Percentiles rank a stretch among this genome's conserved stretches.
phyloP scores from a whole-genome alignment of 2,113 vertebrate species.

The Nibea coibor region DNA sequence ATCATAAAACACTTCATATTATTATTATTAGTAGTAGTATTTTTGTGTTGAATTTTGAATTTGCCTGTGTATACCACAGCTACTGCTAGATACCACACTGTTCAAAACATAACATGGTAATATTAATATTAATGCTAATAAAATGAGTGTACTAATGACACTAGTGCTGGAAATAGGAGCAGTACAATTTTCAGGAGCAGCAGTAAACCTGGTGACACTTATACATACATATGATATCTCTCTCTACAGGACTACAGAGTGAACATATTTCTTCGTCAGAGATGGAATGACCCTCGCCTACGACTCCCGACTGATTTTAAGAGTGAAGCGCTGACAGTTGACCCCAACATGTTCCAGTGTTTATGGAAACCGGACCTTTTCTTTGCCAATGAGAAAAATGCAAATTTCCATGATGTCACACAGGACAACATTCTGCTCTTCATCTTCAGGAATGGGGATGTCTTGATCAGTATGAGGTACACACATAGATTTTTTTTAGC shows the following conservation, averaged over 20 bases:
- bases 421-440: constrained; percentile 98
- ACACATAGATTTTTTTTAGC: neutral
- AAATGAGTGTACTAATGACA: neutral
- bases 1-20: constrained; percentile 6
- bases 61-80: too few species aligned
- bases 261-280: constrained; percentile 96
- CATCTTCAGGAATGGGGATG: constrained; percentile 96
- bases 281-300: constrained; percentile 97
- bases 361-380: constrained; percentile 98
- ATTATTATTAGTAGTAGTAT: too few species aligned
- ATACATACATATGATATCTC: neutral
- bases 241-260: constrained; percentile 91
- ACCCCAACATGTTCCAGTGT: constrained; percentile 98
- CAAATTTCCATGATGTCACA: constrained; percentile 97
- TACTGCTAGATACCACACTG: neutral
- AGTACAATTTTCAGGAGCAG: neutral
- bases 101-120: neutral
- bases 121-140: neutral
- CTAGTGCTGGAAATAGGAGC: neutral
- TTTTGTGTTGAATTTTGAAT: neutral
- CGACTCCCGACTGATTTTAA: constrained; percentile 93
- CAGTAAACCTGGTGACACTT: neutral
- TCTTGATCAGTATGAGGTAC: constrained; percentile 97
- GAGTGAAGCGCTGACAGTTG: constrained; percentile 92
- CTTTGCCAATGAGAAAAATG: constrained; percentile 98